A percentile compares a stretch with the other conserved stretches of the same genome.
phyloP scores from a whole-genome alignment of 2,797 vertebrate genomes.

The Philypnodon macrostomus region DNA sequence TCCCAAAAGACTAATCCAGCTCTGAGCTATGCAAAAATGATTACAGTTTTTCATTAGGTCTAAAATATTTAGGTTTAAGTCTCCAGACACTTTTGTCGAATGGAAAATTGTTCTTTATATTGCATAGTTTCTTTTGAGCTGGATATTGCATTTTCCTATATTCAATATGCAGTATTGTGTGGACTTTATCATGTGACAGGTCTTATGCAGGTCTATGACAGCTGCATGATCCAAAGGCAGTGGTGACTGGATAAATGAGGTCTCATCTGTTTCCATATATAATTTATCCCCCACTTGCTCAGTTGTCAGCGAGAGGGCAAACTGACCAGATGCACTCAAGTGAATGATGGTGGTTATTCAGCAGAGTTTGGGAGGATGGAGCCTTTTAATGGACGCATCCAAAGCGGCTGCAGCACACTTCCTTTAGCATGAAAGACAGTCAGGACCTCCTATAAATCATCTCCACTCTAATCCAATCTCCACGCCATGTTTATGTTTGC shows the following conservation, averaged over 20 bases:
- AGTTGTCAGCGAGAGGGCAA: constrained; percentile 25
- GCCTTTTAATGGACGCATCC: constrained; percentile 50
- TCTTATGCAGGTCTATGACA: constrained; percentile 17
- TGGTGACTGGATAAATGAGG: constrained; percentile 28
- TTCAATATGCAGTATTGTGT: too few species aligned
- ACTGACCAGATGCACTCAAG: constrained; percentile 11
- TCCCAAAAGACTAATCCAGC: too few species aligned
- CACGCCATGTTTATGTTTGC: constrained; percentile 15
- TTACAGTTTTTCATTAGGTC: too few species aligned
- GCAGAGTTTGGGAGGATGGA: constrained; percentile 32
- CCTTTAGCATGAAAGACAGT: constrained; percentile 17
- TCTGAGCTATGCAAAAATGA: too few species aligned
- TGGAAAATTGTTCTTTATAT: too few species aligned
- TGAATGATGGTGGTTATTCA: constrained; percentile 52
- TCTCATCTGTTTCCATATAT: constrained; percentile 33
- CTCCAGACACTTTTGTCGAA: too few species aligned
- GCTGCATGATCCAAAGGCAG: constrained; percentile 11
- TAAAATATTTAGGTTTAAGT: too few species aligned
- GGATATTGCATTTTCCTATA: too few species aligned
- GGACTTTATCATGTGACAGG: constrained; percentile 10
- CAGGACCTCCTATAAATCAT: constrained; percentile 28
- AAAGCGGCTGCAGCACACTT: constrained; percentile 17
- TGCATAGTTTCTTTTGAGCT: too few species aligned
- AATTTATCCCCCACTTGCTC: constrained; percentile 41
- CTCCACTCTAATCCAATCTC: not conserved